Evolutionary conservation across 2,797 vertebrate genomes (phyloP).

Genomic region (Cottoperca gobio): DNA sequence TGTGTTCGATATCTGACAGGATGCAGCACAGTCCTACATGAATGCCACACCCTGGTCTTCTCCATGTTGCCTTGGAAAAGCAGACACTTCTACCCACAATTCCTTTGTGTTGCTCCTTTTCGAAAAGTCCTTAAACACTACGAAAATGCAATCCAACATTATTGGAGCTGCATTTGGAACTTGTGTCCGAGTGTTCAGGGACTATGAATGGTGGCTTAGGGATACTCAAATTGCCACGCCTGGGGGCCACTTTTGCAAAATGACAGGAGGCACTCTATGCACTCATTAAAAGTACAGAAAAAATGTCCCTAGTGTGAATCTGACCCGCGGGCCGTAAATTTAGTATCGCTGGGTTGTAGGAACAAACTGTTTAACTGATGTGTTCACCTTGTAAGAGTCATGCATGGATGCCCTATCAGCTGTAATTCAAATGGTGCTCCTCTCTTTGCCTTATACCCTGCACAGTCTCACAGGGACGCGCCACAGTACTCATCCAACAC

Average conservation of each 20-base stretch:
- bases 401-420: conserved; percentile 20
- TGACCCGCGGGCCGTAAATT: too few relatives aligned
- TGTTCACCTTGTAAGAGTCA: not conserved
- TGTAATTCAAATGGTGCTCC: conserved; percentile 49
- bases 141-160: not conserved
- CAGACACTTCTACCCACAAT: conserved; percentile 8
- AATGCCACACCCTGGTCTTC: conserved; percentile 5
- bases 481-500: conserved; percentile 10
- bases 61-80: conserved; percentile 25
- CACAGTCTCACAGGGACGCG: conserved; percentile 21
- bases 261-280: too few relatives aligned
- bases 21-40: conserved; percentile 11
- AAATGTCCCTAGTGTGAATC: too few relatives aligned
- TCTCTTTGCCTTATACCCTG: conserved; percentile 54
- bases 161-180: not conserved
- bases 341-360: not conserved
- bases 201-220: not conserved
- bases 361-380: not conserved
- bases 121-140: not conserved
- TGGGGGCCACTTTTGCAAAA: too few relatives aligned
- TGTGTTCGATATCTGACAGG: conserved; percentile 15
- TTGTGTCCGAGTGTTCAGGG: not conserved
- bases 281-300: too few relatives aligned
- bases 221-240: too few relatives aligned
- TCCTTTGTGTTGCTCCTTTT: not conserved